Base-by-base conservation (phyloP, 2,113 vertebrate genomes). In the Colistium nudipinnis region DNA sequence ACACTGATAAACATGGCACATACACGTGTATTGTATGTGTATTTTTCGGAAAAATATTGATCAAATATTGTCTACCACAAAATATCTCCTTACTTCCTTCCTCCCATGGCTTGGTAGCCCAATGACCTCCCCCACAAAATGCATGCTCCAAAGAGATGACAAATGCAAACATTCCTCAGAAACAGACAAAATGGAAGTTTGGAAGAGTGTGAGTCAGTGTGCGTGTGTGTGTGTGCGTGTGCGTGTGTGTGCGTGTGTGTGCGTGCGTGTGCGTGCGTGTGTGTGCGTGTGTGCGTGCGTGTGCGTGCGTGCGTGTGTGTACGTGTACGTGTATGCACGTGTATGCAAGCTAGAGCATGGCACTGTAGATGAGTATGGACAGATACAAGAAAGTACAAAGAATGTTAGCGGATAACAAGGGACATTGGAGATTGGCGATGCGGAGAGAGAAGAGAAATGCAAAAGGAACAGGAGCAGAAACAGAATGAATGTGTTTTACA, bases 131-230 rank as follows among this genome's bases (percentile, higher is more conserved):
- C 27, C 20, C 54, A 61, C 65, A 85, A 84, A 64, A 56, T 61
- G 41, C 60, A 66, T 69, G 59, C 65, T 73, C 70, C 17, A 53
- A 74, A 61, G 75, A 89, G 75, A 71, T 71, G 59, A 67, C 76
- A 80, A 89, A 90, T 86, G 82, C 77, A 78, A 80, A 83, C 81
- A 85, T 86, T 91, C 84, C 83, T 78, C 66, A 66, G 76, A 57
- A 85, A 85, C 51, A 41, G 74, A 48, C 41, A 63, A 62, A 72
- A 1, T n/a, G 55, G 72, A 69, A 31, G 49, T 51, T 55, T 63
- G 61, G 25, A 71, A 9, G 71, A 39, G 44, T 61, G 52, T 53
- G 33, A 39, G 68, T 13, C 43, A 24, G 20, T 52, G 30, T 20
- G 16, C 41, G 53, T 55, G 19, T 56, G n/a, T 36, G 27, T 11